Percentiles rank a stretch among this genome's conserved stretches.
Conservation (phyloP, 2,888 invertebrate species). For the Clanis bilineata region DNA sequence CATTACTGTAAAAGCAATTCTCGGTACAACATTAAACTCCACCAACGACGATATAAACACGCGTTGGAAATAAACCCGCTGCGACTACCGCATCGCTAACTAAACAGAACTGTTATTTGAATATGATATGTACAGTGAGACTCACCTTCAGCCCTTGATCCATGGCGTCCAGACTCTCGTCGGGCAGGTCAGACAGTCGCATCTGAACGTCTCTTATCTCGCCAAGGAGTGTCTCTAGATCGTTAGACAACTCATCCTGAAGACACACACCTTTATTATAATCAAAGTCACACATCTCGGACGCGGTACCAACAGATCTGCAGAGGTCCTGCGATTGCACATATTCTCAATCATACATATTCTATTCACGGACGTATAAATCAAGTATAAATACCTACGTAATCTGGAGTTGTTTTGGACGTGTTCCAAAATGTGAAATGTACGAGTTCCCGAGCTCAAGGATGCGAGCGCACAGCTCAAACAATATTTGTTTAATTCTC, state of each 20-base stretch:
- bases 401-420: slow-evolving; percentile 38
- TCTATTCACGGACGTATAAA: slow-evolving; percentile 38
- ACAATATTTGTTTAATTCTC: slow-evolving; percentile 6
- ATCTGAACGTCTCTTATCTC: slow-evolving; percentile 86
- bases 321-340: not conserved
- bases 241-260: slow-evolving; percentile 85
- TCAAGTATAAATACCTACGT: slow-evolving; percentile 39
- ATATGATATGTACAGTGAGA: slow-evolving; percentile 36
- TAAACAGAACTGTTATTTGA: slow-evolving; percentile 36
- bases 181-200: slow-evolving; percentile 85
- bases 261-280: slow-evolving; percentile 74
- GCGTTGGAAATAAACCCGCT: not conserved
- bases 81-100: not conserved
- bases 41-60: not conserved
- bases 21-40: not conserved
- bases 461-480: slow-evolving; percentile 4
- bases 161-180: slow-evolving; percentile 87
- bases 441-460: slow-evolving; percentile 20
- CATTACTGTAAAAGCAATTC: not conserved
- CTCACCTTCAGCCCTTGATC: slow-evolving; percentile 88
- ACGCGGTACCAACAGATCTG: slow-evolving; percentile 36
- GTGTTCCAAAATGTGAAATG: slow-evolving; percentile 41
- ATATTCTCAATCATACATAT: slow-evolving; percentile 13
- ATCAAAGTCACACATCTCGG: slow-evolving; percentile 43
- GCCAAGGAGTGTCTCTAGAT: slow-evolving; percentile 86